Percentiles rank a stretch among this genome's conserved stretches.
Conservation (phyloP, 1,140 invertebrate species). For the Drosophila repletoides region DNA sequence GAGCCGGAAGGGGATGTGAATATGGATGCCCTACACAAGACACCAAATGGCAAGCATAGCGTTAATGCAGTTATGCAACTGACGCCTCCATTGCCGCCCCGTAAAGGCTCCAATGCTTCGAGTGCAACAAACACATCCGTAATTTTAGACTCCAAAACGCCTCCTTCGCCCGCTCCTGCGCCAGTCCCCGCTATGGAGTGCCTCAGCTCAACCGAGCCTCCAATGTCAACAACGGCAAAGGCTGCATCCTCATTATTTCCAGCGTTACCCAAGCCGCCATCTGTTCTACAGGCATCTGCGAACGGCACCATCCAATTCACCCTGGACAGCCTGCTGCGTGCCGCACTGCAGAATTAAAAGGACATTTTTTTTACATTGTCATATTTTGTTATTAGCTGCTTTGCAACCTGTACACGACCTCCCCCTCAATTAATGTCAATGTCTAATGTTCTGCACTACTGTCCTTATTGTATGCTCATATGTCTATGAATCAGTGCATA, state of each 20-base stretch:
- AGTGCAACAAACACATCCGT: neutral
- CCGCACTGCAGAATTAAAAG: conserved; percentile 73
- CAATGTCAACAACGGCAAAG: conserved; percentile 41
- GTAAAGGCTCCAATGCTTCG: conserved; percentile 10
- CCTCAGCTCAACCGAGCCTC: conserved; percentile 42
- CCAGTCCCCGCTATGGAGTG: conserved; percentile 34
- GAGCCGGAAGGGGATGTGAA: neutral
- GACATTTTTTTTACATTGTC: neutral
- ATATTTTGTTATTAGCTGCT: conserved; percentile 24
- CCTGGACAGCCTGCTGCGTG: conserved; percentile 66
- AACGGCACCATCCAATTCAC: conserved; percentile 64
- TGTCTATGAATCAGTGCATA: conserved; percentile 14
- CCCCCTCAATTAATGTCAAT: conserved; percentile 24
- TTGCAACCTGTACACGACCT: neutral
- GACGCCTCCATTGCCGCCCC: conserved; percentile 39
- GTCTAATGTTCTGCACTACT: conserved; percentile 61
- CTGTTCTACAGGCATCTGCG: conserved; percentile 61
- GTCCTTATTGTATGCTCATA: conserved; percentile 60
- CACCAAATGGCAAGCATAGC: conserved; percentile 35
- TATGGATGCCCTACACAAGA: conserved; percentile 12
- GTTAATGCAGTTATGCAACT: neutral
- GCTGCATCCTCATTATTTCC: conserved; percentile 47
- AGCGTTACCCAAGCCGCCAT: conserved; percentile 63
- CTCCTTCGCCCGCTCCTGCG: conserved; percentile 1
- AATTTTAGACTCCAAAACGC: conserved; percentile 4